A percentile compares a stretch with the other conserved stretches of the same genome.
Conservation (phyloP, 2,888 invertebrate species). For the Lochmaea crataegi region DNA sequence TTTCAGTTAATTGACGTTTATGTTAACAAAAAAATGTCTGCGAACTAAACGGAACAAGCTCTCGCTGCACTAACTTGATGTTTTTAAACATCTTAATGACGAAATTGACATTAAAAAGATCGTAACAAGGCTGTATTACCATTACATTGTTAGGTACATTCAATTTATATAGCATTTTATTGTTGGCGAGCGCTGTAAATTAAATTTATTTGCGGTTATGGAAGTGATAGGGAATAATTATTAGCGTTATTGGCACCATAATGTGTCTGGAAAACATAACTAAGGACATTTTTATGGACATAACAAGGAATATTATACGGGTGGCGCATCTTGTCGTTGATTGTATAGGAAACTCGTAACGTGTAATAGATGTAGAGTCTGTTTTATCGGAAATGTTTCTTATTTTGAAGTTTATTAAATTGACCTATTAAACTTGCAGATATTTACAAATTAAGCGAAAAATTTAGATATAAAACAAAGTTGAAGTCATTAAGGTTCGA, state of each 20-base stretch:
- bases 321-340: not conserved
- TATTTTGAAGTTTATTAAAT: no score
- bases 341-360: not conserved
- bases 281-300: not conserved
- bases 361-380: not conserved
- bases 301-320: not conserved
- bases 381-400: no score
- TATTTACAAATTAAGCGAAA: no score
- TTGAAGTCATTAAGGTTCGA: no score
- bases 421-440: no score
- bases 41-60: not conserved
- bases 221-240: constrained; percentile 11
- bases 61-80: not conserved
- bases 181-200: not conserved
- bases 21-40: not conserved
- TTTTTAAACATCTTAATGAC: constrained; percentile 3
- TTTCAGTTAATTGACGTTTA: not conserved
- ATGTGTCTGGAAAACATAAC: not conserved
- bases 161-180: constrained; percentile 8
- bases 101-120: not conserved
- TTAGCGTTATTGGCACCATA: not conserved
- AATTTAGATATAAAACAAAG: no score
- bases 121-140: constrained; percentile 2
- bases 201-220: not conserved
- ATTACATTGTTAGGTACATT: not conserved